Evolutionary conservation across 2,797 vertebrate species (phyloP), one percentile per base, ranked within the genome.

Genomic region (Gymnothorax reevesii): DNA sequence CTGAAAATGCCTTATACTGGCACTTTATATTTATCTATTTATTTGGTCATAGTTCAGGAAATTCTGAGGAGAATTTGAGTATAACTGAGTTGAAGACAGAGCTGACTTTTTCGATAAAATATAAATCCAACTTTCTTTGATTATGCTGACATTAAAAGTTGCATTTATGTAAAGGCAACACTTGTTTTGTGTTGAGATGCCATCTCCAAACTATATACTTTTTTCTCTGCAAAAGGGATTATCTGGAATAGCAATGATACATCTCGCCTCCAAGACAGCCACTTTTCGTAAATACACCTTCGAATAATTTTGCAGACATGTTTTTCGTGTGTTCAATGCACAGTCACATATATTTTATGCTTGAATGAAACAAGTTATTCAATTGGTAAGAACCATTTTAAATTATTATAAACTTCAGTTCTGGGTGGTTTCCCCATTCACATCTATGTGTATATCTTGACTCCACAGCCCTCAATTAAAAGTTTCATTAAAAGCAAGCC

Each of bases 31-130:
- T 80, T 80, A 54, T 55, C 55, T 75, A 13, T 75, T 75, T 75
- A 42, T 55, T 33, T 84, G 55, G 25, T 62, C n/a, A 42, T 57
- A 66, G 33, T 49, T 64, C 57, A 84, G 83, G 57, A 33, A 42
- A 64, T 84, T 84, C 59, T 60, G 60, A 84, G 59, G 83, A 62
- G 59, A 66, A 25, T 49, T 64, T 66, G 60, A 57, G 62, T 83
- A 59, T 84, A 33, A 15, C 59, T 84, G 83, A 49, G 59, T 64
- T 66, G 59, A 62, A 84, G 83, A 42, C 83, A 42, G 83, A 80
- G 22, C 33, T 84, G 83, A 84, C 83, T 59, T 84, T 84, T 84
- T 52, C 4, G 33, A 84, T 84, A 60, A 84, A 64, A 84, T 62
- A 84, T 64, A 84, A 84, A 84, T 57, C 17, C 59, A 1, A 59